phyloP scores from a whole-genome alignment of 1,140 invertebrate genomes.

The Halictus rubicundus region DNA sequence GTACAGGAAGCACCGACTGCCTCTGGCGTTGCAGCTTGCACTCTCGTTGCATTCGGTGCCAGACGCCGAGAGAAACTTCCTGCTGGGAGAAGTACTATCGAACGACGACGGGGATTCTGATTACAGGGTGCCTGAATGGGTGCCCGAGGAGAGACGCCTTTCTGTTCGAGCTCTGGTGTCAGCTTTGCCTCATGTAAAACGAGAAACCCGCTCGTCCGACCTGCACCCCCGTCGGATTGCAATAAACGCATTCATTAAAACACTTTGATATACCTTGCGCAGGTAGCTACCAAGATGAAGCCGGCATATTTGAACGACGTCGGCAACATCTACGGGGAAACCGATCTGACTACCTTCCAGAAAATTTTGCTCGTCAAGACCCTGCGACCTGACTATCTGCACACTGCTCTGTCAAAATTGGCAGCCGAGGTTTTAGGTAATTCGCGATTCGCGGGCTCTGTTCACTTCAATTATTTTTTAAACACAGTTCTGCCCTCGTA shows the following conservation, averaged over 20 bases:
- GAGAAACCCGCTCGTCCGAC: background rate
- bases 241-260: too few relatives aligned
- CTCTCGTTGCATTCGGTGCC: slow-evolving; percentile 72
- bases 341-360: slow-evolving; percentile 88
- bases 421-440: slow-evolving; percentile 85
- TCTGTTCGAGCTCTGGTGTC: slow-evolving; percentile 67
- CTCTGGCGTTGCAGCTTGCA: slow-evolving; percentile 73
- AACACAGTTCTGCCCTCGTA: too few relatives aligned
- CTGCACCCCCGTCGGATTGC: too few relatives aligned
- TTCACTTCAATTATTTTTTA: too few relatives aligned
- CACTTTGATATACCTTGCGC: background rate
- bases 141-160: slow-evolving; percentile 72
- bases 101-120: slow-evolving; percentile 59
- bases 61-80: slow-evolving; percentile 70
- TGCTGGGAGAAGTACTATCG: slow-evolving; percentile 64
- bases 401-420: slow-evolving; percentile 87
- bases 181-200: slow-evolving; percentile 66
- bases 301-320: slow-evolving; percentile 73
- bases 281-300: slow-evolving; percentile 74
- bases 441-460: background rate
- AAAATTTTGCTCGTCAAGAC: slow-evolving; percentile 91
- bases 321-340: slow-evolving; percentile 78
- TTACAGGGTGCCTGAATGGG: slow-evolving; percentile 69
- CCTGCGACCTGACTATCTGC: slow-evolving; percentile 90
- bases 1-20: slow-evolving; percentile 74